These are phyloP conservation scores for Drosophila paranaensis DNA, from an alignment of 2,888 invertebrate species.

Conservation along the genomic window DNA sequence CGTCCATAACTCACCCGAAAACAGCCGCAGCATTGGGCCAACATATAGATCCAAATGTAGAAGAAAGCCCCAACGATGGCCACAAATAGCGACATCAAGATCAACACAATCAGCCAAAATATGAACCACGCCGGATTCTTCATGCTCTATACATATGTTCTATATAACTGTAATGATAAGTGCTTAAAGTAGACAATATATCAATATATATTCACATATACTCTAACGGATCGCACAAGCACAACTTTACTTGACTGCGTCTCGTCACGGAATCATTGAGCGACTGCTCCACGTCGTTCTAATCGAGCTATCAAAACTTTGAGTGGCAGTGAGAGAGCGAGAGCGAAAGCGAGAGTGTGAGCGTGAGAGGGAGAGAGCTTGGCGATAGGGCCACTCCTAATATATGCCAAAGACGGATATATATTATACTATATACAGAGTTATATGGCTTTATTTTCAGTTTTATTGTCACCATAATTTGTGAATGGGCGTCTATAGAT, in stretches of 20 bases:
- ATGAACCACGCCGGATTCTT: constrained; percentile 46
- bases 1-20: constrained; percentile 29
- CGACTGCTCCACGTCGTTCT: constrained; percentile 2
- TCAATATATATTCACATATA: background rate
- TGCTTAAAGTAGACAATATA: background rate
- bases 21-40: constrained; percentile 45
- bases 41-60: constrained; percentile 38
- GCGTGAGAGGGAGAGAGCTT: background rate
- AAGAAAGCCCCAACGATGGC: constrained; percentile 33
- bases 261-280: constrained; percentile 3
- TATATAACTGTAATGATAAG: constrained; percentile 1
- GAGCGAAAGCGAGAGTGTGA: background rate
- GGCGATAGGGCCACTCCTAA: background rate
- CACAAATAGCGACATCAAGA: constrained; percentile 34
- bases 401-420: background rate
- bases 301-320: constrained; percentile 19
- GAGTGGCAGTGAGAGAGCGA: constrained; percentile 9
- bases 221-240: constrained; percentile 5
- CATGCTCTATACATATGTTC: constrained; percentile 20
- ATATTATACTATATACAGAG: too few species aligned
- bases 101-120: constrained; percentile 44
- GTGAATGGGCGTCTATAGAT: constrained; percentile 4
- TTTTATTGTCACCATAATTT: constrained; percentile 7
- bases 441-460: constrained; percentile 2
- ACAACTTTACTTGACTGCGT: constrained; percentile 27